Base-by-base conservation (phyloP, 2,797 vertebrate species). In the Tokudaia muenninki region DNA sequence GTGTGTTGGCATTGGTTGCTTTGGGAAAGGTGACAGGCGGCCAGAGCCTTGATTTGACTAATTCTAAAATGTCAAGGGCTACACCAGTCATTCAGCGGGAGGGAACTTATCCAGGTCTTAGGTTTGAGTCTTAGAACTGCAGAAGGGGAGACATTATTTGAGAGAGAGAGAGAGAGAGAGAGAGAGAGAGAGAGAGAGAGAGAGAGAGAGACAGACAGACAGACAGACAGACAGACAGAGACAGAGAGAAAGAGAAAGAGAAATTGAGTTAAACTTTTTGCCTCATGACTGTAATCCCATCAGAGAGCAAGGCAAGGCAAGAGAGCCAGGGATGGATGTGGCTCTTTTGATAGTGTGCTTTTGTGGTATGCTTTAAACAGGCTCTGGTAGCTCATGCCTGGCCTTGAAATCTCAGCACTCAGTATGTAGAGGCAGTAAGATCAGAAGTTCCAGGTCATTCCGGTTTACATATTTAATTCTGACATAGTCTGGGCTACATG, bases 61-160 rank as follows among this genome's bases (percentile, higher is more conserved):
- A 93, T 70, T 91, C 87, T 72, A 59, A 94, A 97, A 93, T 83
- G 75, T 82, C 87, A 55, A 67, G 61, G 74, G 47, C 72, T 77
- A 50, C 19, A 14, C 44, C 34, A 47, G 44, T 31, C 19, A 14
- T n/a, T 63, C 70, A 10, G 70, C 2, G 52, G 10, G 10, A 77
- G 57, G 52, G 70, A 3, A 4, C 19, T 55, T 41, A n/a, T 59
- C 47, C n/a, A 55, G 44, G 55, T 17, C 55, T 83, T 55, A 29
- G 72, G n/a, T 55, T 63, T 74, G 34, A 87, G 44, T 34, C 47
- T 55, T 31, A 77, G 50, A 61, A n/a, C 61, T 34, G 34, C 12
- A 12, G 67, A 93, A n/a, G 29, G 19, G 29, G 19, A 19, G 16
- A 47, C 2, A 24, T 1, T 26, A 22, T 65, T 65, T 41, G 41